Percentiles rank a stretch among this genome's conserved stretches.
Evolutionary conservation across 1,140 invertebrate genomes (phyloP).

Genomic region (Plutomurus gul): DNA sequence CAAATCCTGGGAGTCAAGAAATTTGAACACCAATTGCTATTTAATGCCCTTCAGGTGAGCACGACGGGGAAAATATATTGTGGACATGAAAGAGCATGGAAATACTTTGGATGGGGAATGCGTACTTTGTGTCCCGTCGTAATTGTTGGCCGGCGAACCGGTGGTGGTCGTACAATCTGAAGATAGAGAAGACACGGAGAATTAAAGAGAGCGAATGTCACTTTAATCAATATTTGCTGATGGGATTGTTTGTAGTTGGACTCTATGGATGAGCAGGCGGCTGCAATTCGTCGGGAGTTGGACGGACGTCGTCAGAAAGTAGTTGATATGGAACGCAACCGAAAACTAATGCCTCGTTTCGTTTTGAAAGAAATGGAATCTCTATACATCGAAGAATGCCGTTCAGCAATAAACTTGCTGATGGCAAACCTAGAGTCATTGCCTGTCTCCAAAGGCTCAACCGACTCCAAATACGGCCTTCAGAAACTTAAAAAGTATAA

Average conservation of each 20-base stretch:
- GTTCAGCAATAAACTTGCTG: conserved; percentile 94
- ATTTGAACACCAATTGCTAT: conserved; percentile 98
- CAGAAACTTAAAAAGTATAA: conserved; percentile 95
- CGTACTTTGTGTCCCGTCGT: too few species aligned
- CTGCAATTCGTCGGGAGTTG: conserved; percentile 96
- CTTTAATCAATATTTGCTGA: not conserved
- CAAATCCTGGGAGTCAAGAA: conserved; percentile 98
- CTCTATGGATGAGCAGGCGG: conserved; percentile 98
- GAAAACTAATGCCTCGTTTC: conserved; percentile 98
- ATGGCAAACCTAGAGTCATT: conserved; percentile 99
- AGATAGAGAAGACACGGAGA: too few species aligned
- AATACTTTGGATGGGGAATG: conserved; percentile 20
- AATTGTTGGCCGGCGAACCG: too few species aligned
- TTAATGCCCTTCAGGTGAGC: conserved; percentile 93
- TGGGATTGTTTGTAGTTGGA: conserved; percentile 74
- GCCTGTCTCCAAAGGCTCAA: conserved; percentile 95
- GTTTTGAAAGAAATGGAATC: conserved; percentile 99
- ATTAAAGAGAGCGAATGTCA: not conserved
- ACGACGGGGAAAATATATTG: conserved; percentile 40
- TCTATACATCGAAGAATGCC: conserved; percentile 96
- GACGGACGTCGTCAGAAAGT: conserved; percentile 96
- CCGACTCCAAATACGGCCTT: conserved; percentile 95
- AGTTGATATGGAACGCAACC: conserved; percentile 96
- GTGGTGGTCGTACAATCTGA: too few species aligned
- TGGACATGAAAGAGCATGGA: too few species aligned